Base-by-base conservation (phyloP, 2,797 vertebrate species). In the Miichthys miiuy region DNA sequence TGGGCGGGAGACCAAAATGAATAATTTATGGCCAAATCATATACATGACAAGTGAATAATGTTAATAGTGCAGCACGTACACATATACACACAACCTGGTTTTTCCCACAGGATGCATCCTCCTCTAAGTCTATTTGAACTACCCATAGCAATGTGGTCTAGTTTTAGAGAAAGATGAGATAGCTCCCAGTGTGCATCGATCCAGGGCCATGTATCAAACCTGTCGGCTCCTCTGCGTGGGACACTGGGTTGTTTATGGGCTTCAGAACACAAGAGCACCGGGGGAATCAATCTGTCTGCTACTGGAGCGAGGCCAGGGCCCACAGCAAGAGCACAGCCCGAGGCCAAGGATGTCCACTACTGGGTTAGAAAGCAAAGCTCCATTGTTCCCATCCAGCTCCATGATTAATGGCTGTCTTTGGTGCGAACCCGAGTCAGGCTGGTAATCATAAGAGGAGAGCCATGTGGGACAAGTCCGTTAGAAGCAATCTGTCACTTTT, bases 361-460 rank as follows among this genome's bases (percentile, higher is more conserved):
- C 82, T 79, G 74, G 62, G 72, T 82, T 79, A 75, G 55, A 80
- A 83, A 89, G 84, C 76, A 67, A 71, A 60, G 69, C 85, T 79
- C 76, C 79, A 81, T 87, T 89, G 86, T 91, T 92, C 68, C 74
- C 72, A 83, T 87, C 76, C 84, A 64, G 77, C 70, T 60, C 46
- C 7, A 30, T 92, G 91, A 93, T 91, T 87, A 91, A 92, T 93
- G 83, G 27, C 77, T 87, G 86, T 89, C 83, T 89, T 74, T 80
- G 78, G 56, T 81, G 77, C 80, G 83, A 88, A 86, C 83, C 68
- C 0, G 16, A 88, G 79, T 75, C 79, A 46, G 67, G 64, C 75
- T 77, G 74, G 85, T 87, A 88, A 91, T 91, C 84, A 90, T 77
- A 65, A 83, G 83, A 75, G 48, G 51, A 78, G 55, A 91, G 79